These are phyloP conservation scores for Drosophila bipectinata DNA, from an alignment of 1,140 invertebrate genomes.

Conservation along the genomic window DNA sequence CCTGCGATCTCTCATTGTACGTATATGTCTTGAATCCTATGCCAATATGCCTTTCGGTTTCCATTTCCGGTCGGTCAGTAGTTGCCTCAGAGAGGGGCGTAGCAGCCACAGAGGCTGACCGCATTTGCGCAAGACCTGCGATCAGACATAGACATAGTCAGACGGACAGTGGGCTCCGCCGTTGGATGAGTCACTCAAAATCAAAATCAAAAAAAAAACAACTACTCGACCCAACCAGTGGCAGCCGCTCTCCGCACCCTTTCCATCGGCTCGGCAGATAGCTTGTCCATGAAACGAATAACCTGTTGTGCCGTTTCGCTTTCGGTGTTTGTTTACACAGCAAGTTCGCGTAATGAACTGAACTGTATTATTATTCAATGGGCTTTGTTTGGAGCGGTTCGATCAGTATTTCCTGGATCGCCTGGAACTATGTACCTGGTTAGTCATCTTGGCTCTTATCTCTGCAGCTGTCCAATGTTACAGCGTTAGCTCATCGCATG, in stretches of 20 bases:
- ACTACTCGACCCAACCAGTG: conserved; percentile 36
- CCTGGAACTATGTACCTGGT: conserved; percentile 34
- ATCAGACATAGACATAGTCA: conserved; percentile 15
- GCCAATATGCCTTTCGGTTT: conserved; percentile 1
- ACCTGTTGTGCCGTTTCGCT: conserved; percentile 71
- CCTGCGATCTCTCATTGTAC: conserved; percentile 91
- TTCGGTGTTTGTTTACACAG: conserved; percentile 73
- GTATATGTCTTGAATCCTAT: conserved; percentile 40
- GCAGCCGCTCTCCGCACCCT: conserved; percentile 7
- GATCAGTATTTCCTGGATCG: conserved; percentile 59
- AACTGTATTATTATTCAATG: conserved; percentile 68
- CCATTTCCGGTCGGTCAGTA: conserved; percentile 25
- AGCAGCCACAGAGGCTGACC: conserved; percentile 14
- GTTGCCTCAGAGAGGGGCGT: conserved; percentile 20
- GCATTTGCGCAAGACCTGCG: conserved; percentile 27
- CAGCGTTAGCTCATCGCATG: conserved; percentile 20
- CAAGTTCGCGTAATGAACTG: conserved; percentile 57
- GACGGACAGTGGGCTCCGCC: conserved; percentile 14
- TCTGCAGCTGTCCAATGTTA: conserved; percentile 32
- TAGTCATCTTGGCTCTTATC: conserved; percentile 68
- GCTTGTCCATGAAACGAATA: conserved; percentile 78
- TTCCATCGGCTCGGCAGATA: conserved; percentile 29
- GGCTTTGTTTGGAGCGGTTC: conserved; percentile 49
- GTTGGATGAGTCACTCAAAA: conserved; percentile 33
- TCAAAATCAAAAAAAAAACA: conserved; percentile 16